Evolutionary conservation across 1,140 invertebrate species (phyloP).

Genomic region (Nautilus pompilius): DNA sequence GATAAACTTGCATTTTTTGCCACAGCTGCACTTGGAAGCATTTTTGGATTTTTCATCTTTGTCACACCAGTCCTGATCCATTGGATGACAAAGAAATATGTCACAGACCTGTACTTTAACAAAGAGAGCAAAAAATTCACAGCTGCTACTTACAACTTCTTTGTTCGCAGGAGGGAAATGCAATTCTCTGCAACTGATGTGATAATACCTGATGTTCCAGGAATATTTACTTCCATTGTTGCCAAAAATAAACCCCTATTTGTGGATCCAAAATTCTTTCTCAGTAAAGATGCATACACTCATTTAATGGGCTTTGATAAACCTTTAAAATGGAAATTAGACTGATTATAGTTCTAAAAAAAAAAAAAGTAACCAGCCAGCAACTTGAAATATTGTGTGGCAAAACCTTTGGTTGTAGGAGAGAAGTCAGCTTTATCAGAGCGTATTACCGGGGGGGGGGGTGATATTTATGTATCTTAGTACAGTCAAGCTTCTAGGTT

Average conservation of each 20-base stretch:
- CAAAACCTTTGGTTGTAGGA: too few relatives aligned
- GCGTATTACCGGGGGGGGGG: too few relatives aligned
- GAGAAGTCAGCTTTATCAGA: too few relatives aligned
- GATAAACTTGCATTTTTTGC: slow-evolving; percentile 48
- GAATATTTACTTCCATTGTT: slow-evolving; percentile 76
- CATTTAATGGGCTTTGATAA: slow-evolving; percentile 88
- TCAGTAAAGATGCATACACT: slow-evolving; percentile 70
- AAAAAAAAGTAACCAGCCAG: too few relatives aligned
- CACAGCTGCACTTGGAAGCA: slow-evolving; percentile 63
- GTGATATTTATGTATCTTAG: too few relatives aligned
- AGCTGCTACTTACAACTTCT: slow-evolving; percentile 28
- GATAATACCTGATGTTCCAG: slow-evolving; percentile 70
- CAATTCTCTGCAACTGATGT: slow-evolving; percentile 65
- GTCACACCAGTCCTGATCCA: slow-evolving; percentile 80
- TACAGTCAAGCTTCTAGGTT: too few relatives aligned
- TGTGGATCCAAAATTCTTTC: slow-evolving; percentile 69
- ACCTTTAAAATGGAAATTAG: slow-evolving; percentile 67
- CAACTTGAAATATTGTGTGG: too few relatives aligned
- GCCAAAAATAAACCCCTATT: slow-evolving; percentile 70
- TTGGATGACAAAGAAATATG: slow-evolving; percentile 80
- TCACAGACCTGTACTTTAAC: slow-evolving; percentile 73
- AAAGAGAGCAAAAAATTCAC: slow-evolving; percentile 34
- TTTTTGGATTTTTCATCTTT: slow-evolving; percentile 76
- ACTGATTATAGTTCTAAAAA: too few relatives aligned
- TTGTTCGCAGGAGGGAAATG: slow-evolving; percentile 22